phyloP scores from a whole-genome alignment of 2,797 vertebrate genomes.

The Mallotus villosus region DNA sequence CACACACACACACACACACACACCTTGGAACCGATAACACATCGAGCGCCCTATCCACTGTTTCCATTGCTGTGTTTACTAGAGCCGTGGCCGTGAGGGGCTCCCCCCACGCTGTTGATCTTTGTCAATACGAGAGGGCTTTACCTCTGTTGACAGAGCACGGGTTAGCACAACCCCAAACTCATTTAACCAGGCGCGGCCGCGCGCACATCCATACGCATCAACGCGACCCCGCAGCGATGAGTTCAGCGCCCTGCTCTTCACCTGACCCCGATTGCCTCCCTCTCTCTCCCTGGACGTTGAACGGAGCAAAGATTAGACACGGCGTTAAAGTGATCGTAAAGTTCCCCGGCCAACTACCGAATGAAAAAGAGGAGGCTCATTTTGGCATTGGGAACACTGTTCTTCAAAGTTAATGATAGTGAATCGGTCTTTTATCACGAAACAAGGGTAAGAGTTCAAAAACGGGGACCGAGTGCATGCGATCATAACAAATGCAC shows the following conservation, averaged over 20 bases:
- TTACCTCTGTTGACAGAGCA: slow-evolving; percentile 27
- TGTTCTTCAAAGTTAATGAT: neutral
- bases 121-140: slow-evolving; percentile 13
- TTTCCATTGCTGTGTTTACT: slow-evolving; percentile 31
- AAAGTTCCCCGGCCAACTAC: slow-evolving; percentile 42
- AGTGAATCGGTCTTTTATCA: neutral
- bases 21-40: neutral
- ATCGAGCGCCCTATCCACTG: slow-evolving; percentile 1
- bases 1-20: slow-evolving; percentile 5
- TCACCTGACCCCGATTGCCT: slow-evolving; percentile 52
- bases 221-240: slow-evolving; percentile 3
- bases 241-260: neutral
- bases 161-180: slow-evolving; percentile 32
- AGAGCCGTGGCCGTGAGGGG: slow-evolving; percentile 13
- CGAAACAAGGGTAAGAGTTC: neutral
- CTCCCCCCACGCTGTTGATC: neutral
- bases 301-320: slow-evolving; percentile 64
- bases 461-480: neutral
- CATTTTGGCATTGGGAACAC: neutral
- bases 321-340: slow-evolving; percentile 42
- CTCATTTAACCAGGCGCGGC: slow-evolving; percentile 25
- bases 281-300: slow-evolving; percentile 65
- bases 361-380: slow-evolving; percentile 9
- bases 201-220: neutral
- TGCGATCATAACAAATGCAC: too few species aligned